Evolutionary conservation across 2,888 invertebrate genomes (phyloP).

Genomic region (Agrotis ipsilon): DNA sequence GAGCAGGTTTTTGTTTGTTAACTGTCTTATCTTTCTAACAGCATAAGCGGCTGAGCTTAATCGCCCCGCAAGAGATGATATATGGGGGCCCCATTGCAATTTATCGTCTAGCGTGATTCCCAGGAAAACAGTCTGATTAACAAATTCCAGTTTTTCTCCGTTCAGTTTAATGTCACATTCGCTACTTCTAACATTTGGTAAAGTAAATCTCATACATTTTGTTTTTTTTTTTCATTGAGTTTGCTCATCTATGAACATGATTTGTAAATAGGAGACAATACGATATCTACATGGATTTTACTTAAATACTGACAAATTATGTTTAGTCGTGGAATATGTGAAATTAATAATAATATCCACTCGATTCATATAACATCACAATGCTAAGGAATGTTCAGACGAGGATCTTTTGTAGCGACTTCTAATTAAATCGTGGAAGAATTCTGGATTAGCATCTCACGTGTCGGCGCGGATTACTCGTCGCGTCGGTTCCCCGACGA

Average conservation of each 20-base stretch:
- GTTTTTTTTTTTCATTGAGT: too few relatives aligned
- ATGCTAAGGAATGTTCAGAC: conserved; percentile 34
- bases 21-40: too few relatives aligned
- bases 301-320: background rate
- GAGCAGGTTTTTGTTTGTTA: too few relatives aligned
- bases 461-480: conserved; percentile 52
- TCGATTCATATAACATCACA: conserved; percentile 22
- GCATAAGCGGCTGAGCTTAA: too few relatives aligned
- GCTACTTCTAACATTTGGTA: too few relatives aligned
- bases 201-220: too few relatives aligned
- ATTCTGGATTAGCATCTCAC: conserved; percentile 60
- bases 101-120: too few relatives aligned
- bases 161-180: too few relatives aligned
- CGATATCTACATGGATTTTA: background rate
- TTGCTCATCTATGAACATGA: background rate
- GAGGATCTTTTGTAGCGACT: conserved; percentile 41
- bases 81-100: too few relatives aligned
- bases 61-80: too few relatives aligned
- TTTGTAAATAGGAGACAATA: background rate
- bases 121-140: too few relatives aligned
- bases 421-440: conserved; percentile 63
- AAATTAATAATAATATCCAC: conserved; percentile 11
- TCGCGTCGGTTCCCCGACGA: conserved; percentile 42
- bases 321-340: background rate
- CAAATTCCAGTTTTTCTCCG: too few relatives aligned